Percentiles rank a stretch among this genome's conserved stretches.
phyloP scores from a whole-genome alignment of 2,888 invertebrate species.

The Petrolisthes manimaculis region DNA sequence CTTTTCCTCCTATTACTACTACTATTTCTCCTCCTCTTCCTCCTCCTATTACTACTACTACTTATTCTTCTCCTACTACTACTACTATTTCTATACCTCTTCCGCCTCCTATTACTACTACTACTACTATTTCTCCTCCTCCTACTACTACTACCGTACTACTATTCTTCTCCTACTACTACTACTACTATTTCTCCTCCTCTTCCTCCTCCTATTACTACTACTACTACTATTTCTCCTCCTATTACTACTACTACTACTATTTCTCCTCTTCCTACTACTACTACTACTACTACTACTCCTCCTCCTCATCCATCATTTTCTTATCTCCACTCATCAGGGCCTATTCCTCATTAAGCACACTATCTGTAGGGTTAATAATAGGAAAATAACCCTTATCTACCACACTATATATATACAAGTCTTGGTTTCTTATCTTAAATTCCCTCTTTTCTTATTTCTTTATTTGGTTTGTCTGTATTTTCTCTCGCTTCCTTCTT shows the following conservation, averaged over 20 bases:
- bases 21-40: neutral
- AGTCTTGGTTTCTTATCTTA: neutral
- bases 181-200: no score
- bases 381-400: no score
- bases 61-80: no score
- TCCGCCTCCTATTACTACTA: no score
- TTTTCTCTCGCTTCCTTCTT: neutral
- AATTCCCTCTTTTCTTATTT: neutral
- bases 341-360: neutral
- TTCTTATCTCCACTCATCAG: neutral
- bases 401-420: no score
- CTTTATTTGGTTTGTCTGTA: neutral
- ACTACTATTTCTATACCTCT: no score
- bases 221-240: no score
- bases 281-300: neutral
- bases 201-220: no score
- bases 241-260: neutral
- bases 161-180: no score
- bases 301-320: neutral
- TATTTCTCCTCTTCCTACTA: neutral
- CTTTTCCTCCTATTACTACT: neutral
- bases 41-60: neutral
- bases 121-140: no score
- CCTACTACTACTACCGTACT: no score
- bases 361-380: neutral